Evolutionary conservation across 1,140 invertebrate genomes (phyloP), one percentile per base, ranked within the genome.

Genomic region (Drosophila virilis): DNA sequence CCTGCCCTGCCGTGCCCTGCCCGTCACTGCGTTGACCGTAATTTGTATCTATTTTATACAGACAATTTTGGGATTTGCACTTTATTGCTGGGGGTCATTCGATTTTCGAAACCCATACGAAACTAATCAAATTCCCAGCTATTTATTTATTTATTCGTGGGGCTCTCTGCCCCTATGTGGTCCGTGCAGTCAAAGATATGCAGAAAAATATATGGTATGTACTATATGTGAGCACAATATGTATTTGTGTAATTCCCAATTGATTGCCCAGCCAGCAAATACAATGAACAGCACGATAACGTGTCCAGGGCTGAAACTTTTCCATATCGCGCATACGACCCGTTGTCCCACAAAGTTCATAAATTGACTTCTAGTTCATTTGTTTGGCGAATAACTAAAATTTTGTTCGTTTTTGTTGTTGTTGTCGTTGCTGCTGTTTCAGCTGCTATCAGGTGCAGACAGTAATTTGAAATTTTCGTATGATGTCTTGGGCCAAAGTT

Each of bases 111-210:
- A 50, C 43, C 52, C 59, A 50, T 50, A 40, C 33, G 58, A 72
- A 73, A 64, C 77, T 85, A 85, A 84, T 84, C 74, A 80, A 85
- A 81, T 77, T 80, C 77, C 61, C 65, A 65, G 48, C 74, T 46
- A 73, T 80, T 83, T 80, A 84, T 68, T 84, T 86, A 84, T 80
- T 84, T 71, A 80, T 70, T 77, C 40, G 55, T 66, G 60, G 51
- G 32, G 37, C 15, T 13, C 35, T 8, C 28, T 33, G 46, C 15
- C 51, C 17, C 37, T 12, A 67, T 32, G 60, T 46, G 37, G 48
- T 37, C 22, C 45, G 32, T 28, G 45, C 54, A 42, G 32, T 22
- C 17, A 62, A 51, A 67, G 28, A 61, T 61, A 54, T 61, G 40
- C 32, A 65, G 17, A 67, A 17, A 12, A 9, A 33, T 37, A 12